A percentile compares a stretch with the other conserved stretches of the same genome.
Conservation (phyloP, 1,140 invertebrate species). For the Neodiprion virginianus region DNA sequence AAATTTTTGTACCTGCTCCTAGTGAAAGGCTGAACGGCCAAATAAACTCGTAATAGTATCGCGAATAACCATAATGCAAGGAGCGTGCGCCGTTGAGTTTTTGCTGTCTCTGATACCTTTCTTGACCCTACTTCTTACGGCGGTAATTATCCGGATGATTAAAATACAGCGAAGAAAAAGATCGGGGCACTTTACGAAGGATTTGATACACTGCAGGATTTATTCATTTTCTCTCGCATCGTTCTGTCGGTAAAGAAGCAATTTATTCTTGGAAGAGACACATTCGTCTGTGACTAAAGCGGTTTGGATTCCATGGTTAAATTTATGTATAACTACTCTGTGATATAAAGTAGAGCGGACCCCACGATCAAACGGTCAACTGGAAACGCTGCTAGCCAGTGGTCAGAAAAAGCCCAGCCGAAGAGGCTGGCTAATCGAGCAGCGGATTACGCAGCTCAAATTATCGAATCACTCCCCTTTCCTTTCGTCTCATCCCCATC, state of each 20-base stretch:
- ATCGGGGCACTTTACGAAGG: background rate
- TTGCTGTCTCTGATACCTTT: no score
- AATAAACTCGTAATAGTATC: no score
- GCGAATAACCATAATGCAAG: no score
- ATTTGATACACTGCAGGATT: background rate
- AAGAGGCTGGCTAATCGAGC: background rate
- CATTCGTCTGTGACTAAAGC: background rate
- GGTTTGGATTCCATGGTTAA: background rate
- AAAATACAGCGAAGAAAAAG: background rate
- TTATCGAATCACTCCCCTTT: background rate
- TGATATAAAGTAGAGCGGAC: background rate
- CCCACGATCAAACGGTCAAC: background rate
- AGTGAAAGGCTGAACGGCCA: no score
- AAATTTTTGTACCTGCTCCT: no score
- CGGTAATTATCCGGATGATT: no score
- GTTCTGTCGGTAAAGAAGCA: background rate
- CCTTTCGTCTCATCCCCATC: background rate
- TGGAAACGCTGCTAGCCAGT: background rate
- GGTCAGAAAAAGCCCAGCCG: background rate
- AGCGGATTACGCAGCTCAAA: constrained; percentile 3
- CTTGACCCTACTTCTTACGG: no score
- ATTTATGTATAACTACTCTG: background rate
- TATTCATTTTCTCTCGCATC: background rate
- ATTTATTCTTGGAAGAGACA: background rate
- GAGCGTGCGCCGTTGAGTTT: no score